Conservation (phyloP, 2,113 vertebrate genomes). For the Platanista minor region DNA sequence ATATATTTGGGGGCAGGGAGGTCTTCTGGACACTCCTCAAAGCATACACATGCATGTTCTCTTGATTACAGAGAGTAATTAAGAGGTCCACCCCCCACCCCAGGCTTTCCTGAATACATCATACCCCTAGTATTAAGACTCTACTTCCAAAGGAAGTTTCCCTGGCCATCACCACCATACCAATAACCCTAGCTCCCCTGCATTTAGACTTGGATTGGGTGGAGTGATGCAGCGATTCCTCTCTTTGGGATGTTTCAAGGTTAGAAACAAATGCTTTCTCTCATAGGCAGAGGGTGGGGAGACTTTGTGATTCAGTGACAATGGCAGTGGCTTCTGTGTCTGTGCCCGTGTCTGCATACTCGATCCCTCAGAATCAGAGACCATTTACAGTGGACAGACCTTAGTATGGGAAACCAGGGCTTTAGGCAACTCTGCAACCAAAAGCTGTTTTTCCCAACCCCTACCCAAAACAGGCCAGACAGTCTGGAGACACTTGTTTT, state of each 20-base stretch:
- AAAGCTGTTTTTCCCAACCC: conserved; percentile 50
- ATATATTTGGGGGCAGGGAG: not conserved
- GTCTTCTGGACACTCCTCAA: not conserved
- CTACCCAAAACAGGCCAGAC: conserved; percentile 62
- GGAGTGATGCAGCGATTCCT: not conserved
- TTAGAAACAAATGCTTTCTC: not conserved
- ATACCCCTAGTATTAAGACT: not conserved
- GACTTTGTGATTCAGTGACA: not conserved
- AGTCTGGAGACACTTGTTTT: conserved; percentile 73
- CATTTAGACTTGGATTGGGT: not conserved
- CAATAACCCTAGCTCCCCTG: not conserved
- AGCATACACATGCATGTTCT: not conserved
- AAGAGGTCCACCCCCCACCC: not conserved
- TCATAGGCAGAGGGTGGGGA: not conserved
- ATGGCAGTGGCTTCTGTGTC: not conserved
- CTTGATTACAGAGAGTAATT: not conserved
- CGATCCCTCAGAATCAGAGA: not conserved
- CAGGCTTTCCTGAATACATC: not conserved
- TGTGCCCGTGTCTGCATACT: not conserved
- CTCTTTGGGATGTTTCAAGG: not conserved
- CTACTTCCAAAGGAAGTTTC: not conserved
- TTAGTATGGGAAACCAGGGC: conserved; percentile 29
- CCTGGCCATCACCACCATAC: not conserved
- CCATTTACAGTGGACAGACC: not conserved
- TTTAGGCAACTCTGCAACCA: conserved; percentile 33